Conservation (phyloP, 2,797 vertebrate genomes). For the Hydrocynus forskahlii region DNA sequence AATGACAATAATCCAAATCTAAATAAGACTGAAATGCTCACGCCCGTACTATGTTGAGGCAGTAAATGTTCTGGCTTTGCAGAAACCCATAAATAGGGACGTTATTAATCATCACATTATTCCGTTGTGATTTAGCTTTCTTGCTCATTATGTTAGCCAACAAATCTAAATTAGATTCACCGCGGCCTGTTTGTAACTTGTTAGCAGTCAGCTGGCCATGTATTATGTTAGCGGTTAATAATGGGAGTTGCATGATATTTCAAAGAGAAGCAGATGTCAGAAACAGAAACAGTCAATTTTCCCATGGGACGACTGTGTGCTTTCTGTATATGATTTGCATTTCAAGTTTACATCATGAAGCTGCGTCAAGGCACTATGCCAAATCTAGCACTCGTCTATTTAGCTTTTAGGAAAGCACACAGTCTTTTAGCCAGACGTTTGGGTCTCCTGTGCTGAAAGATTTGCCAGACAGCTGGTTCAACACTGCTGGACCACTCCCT, state of each 20-base stretch:
- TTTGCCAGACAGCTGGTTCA: slow-evolving; percentile 32
- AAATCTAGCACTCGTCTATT: not conserved
- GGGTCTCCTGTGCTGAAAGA: slow-evolving; percentile 32
- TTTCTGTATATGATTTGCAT: slow-evolving; percentile 1
- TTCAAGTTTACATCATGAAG: not conserved
- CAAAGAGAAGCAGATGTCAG: not conserved
- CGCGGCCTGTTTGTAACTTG: not conserved
- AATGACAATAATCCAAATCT: not conserved
- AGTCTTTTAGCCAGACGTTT: not conserved
- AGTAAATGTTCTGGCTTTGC: not conserved
- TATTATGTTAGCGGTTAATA: not conserved
- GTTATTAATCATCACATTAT: not conserved
- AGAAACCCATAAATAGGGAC: not conserved
- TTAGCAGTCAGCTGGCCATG: not conserved
- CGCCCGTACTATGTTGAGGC: not conserved
- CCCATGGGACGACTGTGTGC: not conserved
- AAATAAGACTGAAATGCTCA: not conserved
- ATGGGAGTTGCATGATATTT: not conserved
- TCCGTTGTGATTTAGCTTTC: not conserved
- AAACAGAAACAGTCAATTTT: not conserved
- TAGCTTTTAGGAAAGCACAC: slow-evolving; percentile 12
- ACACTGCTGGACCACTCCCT: slow-evolving; percentile 37
- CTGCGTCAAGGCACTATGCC: not conserved
- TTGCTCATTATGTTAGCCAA: not conserved
- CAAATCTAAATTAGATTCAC: not conserved